Evolutionary conservation across 2,113 vertebrate species (phyloP), one percentile per base, ranked within the genome.

Genomic region (Alosa alosa): DNA sequence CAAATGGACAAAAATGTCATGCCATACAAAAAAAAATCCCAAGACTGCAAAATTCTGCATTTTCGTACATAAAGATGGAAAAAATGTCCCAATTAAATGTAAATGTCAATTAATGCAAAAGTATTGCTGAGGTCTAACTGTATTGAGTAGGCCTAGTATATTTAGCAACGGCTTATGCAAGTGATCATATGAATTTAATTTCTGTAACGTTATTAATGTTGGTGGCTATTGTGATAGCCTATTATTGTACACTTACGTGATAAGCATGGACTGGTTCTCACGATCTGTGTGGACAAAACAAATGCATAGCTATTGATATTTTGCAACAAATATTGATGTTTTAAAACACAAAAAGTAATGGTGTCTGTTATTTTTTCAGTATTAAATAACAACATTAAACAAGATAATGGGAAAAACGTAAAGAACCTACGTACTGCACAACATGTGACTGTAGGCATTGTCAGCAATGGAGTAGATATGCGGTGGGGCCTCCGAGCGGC

Each of bases 231-330:
- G 20, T 18, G 52, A 25, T 41, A n/a, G n/a, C n/a, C n/a, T n/a
- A 17, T 83, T 45, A 44, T 46, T 83, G 46, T 1, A 82, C 64
- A 97, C 97, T 97, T 95, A 98, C 97, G 97, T 99, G 95, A 99
- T 98, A 64, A 99, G 95, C 97, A 99, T 99, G 89, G 98, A 98
- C 93, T 99, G 97, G 93, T 98, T 99, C 86, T 99, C 97, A 0
- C 97, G 95, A 95, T 98, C 98, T 99, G 94, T 81, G 9, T 93
- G 92, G 83, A 93, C 88, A 64, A 55, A 85, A 50, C 4, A 85
- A 7, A 9, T n/a, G 25, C 4, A 64, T 64, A 8, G 39, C 31
- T 4, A 78, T 39, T 36, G 1, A 15, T 3, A 2, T 36, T 31
- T 60, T 60, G 55, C 55, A 60, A 60, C 55, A 60, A 5, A 57